These are phyloP conservation scores for Mareca strepera DNA, from an alignment of 2,797 vertebrate genomes.

Conservation along the genomic window DNA sequence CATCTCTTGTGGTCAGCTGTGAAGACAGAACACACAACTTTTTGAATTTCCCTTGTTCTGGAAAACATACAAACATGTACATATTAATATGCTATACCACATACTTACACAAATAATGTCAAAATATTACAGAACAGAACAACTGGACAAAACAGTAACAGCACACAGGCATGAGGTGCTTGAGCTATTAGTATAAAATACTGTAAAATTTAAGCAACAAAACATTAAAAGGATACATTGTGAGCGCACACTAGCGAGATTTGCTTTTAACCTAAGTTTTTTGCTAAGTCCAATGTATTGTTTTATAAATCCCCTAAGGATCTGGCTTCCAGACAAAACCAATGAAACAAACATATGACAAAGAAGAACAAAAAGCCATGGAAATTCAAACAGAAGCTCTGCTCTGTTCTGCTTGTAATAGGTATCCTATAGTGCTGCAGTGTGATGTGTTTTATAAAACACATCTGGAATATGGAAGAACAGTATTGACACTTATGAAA, in stretches of 20 bases:
- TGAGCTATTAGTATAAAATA: neutral
- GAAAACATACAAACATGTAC: neutral
- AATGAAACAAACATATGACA: conserved; percentile 56
- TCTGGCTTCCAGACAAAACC: conserved; percentile 26
- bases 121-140: neutral
- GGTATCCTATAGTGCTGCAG: conserved; percentile 31
- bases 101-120: neutral
- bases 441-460: neutral
- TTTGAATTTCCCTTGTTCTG: neutral
- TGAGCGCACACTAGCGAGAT: neutral
- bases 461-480: neutral
- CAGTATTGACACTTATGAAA: neutral
- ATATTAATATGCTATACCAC: neutral
- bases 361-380: conserved; percentile 13
- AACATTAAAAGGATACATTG: conserved; percentile 1
- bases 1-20: neutral
- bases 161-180: neutral
- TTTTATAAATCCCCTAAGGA: conserved; percentile 14
- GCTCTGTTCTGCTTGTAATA: conserved; percentile 19
- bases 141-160: neutral
- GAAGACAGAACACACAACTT: neutral
- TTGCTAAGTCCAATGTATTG: neutral
- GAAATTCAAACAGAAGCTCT: conserved; percentile 2
- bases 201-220: neutral
- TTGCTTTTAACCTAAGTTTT: neutral